Evolutionary conservation across 2,113 vertebrate genomes (phyloP).

Genomic region (Podiceps cristatus): DNA sequence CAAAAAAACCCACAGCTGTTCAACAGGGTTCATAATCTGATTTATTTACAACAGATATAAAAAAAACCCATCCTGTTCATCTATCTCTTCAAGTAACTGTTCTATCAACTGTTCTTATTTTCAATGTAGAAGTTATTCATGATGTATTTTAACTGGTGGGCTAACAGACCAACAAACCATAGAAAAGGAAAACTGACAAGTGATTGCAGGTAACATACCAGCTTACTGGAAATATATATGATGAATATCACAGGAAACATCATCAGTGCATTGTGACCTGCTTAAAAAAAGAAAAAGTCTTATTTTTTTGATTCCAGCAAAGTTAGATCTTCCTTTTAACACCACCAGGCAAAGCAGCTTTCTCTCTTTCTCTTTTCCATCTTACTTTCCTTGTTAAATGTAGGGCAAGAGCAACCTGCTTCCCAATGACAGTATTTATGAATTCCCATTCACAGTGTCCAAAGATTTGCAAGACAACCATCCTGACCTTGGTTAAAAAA

Average conservation of each 20-base stretch:
- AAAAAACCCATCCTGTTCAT: neutral
- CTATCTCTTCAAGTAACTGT: neutral
- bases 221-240: conserved; percentile 7
- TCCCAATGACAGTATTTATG: conserved; percentile 40
- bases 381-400: conserved; percentile 15
- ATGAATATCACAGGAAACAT: neutral
- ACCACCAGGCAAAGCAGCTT: neutral
- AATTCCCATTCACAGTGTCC: conserved; percentile 1
- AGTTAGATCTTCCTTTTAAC: neutral
- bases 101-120: neutral
- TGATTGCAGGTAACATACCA: neutral
- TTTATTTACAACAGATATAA: neutral
- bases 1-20: neutral
- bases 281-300: neutral
- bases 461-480: conserved; percentile 29
- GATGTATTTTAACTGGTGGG: neutral
- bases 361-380: neutral
- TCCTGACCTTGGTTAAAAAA: conserved; percentile 44
- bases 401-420: conserved; percentile 4
- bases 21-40: neutral
- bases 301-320: neutral
- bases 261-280: neutral
- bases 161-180: neutral
- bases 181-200: neutral
- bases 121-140: neutral